Evolutionary conservation across 2,888 invertebrate species (phyloP).

Genomic region (Ophion obscuratus): DNA sequence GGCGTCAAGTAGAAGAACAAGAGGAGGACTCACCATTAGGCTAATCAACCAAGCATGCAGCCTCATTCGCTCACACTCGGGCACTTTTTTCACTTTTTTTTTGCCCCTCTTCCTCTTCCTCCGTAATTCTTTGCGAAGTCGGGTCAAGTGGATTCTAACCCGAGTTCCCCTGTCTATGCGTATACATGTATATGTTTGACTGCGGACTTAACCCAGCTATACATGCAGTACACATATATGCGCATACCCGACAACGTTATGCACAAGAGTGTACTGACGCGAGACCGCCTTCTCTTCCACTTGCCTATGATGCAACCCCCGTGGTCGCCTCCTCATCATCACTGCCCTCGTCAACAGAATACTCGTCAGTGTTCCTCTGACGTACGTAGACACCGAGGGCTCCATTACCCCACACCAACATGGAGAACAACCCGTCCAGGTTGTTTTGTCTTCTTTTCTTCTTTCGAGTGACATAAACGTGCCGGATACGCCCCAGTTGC

Average conservation of each 20-base stretch:
- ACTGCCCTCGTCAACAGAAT: too few relatives aligned
- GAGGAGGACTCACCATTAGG: conserved; percentile 82
- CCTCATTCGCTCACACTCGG: conserved; percentile 73
- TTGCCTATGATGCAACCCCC: too few relatives aligned
- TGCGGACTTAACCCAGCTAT: neutral
- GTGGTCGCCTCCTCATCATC: too few relatives aligned
- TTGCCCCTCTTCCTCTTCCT: conserved; percentile 20
- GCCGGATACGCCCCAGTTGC: too few relatives aligned
- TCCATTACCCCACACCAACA: too few relatives aligned
- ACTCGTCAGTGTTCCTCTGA: too few relatives aligned
- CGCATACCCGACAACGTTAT: conserved; percentile 55
- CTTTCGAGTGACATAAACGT: too few relatives aligned
- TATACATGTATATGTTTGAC: neutral
- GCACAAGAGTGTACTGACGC: conserved; percentile 53
- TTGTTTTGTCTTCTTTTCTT: too few relatives aligned
- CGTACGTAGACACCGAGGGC: too few relatives aligned
- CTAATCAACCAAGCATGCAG: conserved; percentile 82
- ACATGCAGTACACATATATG: too few relatives aligned
- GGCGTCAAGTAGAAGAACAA: conserved; percentile 82
- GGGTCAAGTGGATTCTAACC: conserved; percentile 80
- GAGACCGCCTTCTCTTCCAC: conserved; percentile 19
- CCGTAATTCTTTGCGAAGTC: conserved; percentile 49
- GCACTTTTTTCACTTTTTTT: conserved; percentile 22
- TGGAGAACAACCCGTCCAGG: too few relatives aligned
- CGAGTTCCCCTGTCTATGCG: conserved; percentile 28